Conservation (phyloP, 2,888 invertebrate species). For the Heliconius erato region DNA sequence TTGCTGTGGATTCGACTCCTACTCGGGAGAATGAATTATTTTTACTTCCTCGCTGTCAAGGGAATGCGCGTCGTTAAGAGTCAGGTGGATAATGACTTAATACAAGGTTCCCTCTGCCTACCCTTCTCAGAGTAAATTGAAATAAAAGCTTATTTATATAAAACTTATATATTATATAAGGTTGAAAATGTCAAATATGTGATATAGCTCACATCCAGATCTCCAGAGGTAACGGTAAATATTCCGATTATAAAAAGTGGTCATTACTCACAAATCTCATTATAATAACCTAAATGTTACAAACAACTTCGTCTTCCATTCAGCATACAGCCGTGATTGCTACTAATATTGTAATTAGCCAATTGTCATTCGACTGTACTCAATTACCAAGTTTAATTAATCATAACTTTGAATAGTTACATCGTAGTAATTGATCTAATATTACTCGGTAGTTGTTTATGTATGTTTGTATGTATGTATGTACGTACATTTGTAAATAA, state of each 20-base stretch:
- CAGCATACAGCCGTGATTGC: conserved; percentile 7
- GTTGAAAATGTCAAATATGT: no score
- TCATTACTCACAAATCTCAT: background rate
- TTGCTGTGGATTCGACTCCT: no score
- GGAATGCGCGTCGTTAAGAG: no score
- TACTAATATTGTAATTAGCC: conserved; percentile 23
- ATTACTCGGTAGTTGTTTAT: background rate
- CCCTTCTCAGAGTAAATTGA: no score
- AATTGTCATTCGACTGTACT: conserved; percentile 22
- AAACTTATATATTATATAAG: no score
- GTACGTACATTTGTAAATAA: background rate
- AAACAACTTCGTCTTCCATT: background rate
- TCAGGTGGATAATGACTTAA: no score
- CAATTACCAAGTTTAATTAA: conserved; percentile 25
- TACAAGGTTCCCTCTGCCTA: no score
- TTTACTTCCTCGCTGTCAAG: no score
- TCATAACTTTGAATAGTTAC: conserved; percentile 24
- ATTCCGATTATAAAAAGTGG: no score
- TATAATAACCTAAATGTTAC: background rate
- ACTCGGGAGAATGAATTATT: no score
- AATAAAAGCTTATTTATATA: no score
- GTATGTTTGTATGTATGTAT: background rate
- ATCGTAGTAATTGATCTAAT: conserved; percentile 12
- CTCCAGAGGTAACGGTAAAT: background rate
- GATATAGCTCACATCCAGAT: no score